Conservation (phyloP, 2,797 vertebrate species). For the Sylvia borin region DNA sequence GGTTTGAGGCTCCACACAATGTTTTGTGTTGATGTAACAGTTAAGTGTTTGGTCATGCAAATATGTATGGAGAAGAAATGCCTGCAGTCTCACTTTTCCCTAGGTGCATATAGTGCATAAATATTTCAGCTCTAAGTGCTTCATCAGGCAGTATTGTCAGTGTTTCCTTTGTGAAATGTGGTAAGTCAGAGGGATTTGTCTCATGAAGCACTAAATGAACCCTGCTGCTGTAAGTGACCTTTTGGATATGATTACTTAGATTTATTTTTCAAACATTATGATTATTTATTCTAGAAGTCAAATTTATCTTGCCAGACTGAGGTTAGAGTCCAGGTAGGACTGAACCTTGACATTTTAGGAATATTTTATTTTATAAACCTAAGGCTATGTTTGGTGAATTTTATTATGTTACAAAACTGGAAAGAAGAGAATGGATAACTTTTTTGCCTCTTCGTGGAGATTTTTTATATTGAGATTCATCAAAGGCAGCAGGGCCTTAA, state of each 20-base stretch:
- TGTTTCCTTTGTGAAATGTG: background rate
- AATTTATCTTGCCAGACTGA: background rate
- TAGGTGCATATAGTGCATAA: background rate
- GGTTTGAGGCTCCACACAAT: background rate
- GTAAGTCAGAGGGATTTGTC: background rate
- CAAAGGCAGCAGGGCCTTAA: constrained; percentile 38
- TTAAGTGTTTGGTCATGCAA: background rate
- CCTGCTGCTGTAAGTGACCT: background rate
- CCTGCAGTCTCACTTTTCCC: background rate
- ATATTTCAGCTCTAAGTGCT: constrained; percentile 3
- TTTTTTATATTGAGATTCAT: constrained; percentile 32
- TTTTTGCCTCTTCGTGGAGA: background rate
- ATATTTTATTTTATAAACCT: background rate
- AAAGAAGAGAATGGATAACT: background rate
- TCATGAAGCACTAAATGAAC: background rate
- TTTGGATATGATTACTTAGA: background rate
- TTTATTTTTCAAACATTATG: constrained; percentile 3
- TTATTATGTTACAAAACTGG: background rate
- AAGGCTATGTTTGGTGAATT: background rate
- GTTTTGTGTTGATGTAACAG: background rate
- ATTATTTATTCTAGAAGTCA: background rate
- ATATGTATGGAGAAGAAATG: background rate
- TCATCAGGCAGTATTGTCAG: background rate
- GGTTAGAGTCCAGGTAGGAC: background rate
- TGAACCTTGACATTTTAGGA: background rate